Percentiles rank a stretch among this genome's conserved stretches.
Conservation (phyloP, 2,888 invertebrate genomes). For the Spicauda simplicius region DNA sequence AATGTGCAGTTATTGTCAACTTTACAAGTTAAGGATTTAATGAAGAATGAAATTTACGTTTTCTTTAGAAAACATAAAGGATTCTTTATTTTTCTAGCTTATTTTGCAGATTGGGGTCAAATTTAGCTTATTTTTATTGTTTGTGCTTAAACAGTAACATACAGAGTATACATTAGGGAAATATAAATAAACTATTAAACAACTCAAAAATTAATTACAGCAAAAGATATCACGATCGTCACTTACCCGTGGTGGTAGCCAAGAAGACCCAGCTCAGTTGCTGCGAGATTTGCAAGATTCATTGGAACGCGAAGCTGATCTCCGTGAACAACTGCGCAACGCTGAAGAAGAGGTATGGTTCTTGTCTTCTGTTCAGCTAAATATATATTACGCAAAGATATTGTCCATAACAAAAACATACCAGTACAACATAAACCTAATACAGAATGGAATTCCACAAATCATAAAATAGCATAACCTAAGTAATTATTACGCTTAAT, state of each 20-base stretch:
- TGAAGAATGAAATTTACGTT: too few relatives aligned
- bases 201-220: slow-evolving; percentile 42
- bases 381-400: neutral
- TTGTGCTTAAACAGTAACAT: too few relatives aligned
- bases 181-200: neutral
- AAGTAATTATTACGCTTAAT: slow-evolving; percentile 3
- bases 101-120: too few relatives aligned
- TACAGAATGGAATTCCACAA: neutral
- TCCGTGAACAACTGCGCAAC: slow-evolving; percentile 95
- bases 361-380: neutral
- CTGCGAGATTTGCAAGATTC: slow-evolving; percentile 95
- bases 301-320: slow-evolving; percentile 96
- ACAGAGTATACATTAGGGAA: too few relatives aligned
- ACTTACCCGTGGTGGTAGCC: slow-evolving; percentile 90
- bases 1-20: too few relatives aligned
- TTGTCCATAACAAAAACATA: neutral
- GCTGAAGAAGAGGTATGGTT: slow-evolving; percentile 94
- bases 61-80: too few relatives aligned
- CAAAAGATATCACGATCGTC: slow-evolving; percentile 90
- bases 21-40: too few relatives aligned
- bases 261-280: slow-evolving; percentile 92
- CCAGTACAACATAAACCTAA: neutral
- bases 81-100: too few relatives aligned
- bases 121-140: too few relatives aligned
- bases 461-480: neutral